Base-by-base conservation (phyloP, 2,113 vertebrate species). In the Nicator chloris region DNA sequence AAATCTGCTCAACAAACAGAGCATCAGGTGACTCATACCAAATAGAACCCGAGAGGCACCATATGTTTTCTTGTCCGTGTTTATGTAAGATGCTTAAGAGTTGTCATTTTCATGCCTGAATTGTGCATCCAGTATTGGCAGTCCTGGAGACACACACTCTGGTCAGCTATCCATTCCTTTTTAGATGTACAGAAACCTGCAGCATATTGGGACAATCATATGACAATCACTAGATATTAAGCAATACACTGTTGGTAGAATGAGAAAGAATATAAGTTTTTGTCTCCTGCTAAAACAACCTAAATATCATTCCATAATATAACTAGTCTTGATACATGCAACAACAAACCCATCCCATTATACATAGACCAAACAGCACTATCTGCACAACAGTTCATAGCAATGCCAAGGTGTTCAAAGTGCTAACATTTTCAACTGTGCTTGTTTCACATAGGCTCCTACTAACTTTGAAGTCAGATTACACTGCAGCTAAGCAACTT, bases 1-100 rank as follows among this genome's bases (percentile, higher is more conserved):
- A 91, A 91, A 87, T 70, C 79, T 93, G 66, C 14, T 88, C 40
- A 80, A 90, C 39, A 90, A 90, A 85, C 13, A 70, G 56, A 93
- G 28, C 63, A 82, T 50, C 66, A 88, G 82, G 51, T 73, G 53
- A 90, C 79, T 71, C 59, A 77, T 1, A 77, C 51, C 93, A 95
- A 90, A 93, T 56, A 73, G 71, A 95, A 88, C 45, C 30, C 88
- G 82, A 77, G 37, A 73, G 30, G 64, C 63, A 90, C 82, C 71
- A 63, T 80, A 91, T 91, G 93, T 80, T 96, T 60, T 69, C 84
- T 81, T 77, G 59, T 51, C 54, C 64, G 35, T 47, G 44, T 59
- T 92, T 90, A 91, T 59, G 35, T 91, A 90, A 92, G 82, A 85
- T 1, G 11, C 66, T 91, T 42, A 88, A 65, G 56, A 90, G 63